Conservation (phyloP, 2,888 invertebrate genomes). For the Dolichomitus sp. region DNA sequence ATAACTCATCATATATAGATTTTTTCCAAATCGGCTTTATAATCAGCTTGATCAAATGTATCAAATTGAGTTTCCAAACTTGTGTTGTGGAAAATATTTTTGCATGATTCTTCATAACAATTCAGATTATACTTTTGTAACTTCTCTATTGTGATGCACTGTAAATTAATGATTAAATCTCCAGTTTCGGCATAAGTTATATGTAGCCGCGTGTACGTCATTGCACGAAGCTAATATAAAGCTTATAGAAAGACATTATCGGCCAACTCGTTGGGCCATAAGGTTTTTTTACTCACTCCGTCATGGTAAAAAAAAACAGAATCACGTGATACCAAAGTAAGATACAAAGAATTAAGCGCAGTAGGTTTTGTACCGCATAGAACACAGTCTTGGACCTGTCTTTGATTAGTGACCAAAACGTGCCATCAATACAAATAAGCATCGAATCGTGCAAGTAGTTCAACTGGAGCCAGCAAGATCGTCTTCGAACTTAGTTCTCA, state of each 20-base stretch:
- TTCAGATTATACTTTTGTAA: too few relatives aligned
- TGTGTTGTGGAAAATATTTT: too few relatives aligned
- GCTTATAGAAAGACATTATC: background rate
- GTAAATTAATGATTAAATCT: too few relatives aligned
- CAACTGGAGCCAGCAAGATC: conserved; percentile 20
- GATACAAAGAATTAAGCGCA: conserved; percentile 38
- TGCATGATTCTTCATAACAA: too few relatives aligned
- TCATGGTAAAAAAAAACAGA: background rate
- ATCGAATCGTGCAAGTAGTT: conserved; percentile 35
- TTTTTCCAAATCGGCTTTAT: too few relatives aligned
- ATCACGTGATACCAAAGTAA: conserved; percentile 17
- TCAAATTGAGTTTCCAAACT: too few relatives aligned
- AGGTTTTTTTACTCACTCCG: background rate
- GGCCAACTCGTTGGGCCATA: background rate
- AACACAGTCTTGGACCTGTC: conserved; percentile 53
- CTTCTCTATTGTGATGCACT: too few relatives aligned
- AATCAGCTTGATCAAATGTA: too few relatives aligned
- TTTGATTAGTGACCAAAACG: conserved; percentile 71
- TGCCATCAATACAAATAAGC: conserved; percentile 68
- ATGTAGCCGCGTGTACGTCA: background rate
- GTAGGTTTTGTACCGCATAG: conserved; percentile 45
- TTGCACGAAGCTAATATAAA: too few relatives aligned
- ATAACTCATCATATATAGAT: too few relatives aligned
- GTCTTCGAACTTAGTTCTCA: conserved; percentile 38
- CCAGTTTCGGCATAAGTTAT: too few relatives aligned